phyloP scores from a whole-genome alignment of 2,113 vertebrate species.

The Chrysemys picta region DNA sequence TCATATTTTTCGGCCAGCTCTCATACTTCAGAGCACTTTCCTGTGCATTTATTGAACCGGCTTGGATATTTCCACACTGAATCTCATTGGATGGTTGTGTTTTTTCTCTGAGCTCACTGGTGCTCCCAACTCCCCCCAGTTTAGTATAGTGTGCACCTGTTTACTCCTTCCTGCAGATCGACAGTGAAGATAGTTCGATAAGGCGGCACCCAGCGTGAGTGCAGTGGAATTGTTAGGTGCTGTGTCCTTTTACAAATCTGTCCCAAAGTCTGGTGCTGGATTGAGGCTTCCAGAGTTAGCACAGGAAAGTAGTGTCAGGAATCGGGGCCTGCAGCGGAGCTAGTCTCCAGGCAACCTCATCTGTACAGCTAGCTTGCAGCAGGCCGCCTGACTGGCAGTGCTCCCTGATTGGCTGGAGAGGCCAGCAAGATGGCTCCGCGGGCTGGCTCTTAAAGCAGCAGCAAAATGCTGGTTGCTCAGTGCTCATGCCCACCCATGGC shows the following conservation, averaged over 20 bases:
- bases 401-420: not conserved
- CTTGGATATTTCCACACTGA: not conserved
- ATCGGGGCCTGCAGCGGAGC: not conserved
- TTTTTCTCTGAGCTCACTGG: rapidly evolving
- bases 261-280: not conserved
- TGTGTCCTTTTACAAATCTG: not conserved
- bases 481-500: not conserved
- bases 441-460: not conserved
- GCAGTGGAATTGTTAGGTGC: not conserved
- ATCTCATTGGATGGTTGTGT: not conserved
- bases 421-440: not conserved
- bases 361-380: not conserved
- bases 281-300: not conserved
- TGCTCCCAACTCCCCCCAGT: rapidly evolving
- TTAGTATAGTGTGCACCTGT: not conserved
- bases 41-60: not conserved
- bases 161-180: not conserved
- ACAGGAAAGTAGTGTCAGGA: not conserved
- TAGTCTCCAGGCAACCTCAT: not conserved
- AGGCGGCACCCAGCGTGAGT: not conserved
- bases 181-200: not conserved
- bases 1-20: not conserved
- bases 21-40: not conserved
- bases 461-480: not conserved
- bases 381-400: not conserved